Base-by-base conservation (phyloP, 2,888 invertebrate species). In the Melanostoma scalare region DNA sequence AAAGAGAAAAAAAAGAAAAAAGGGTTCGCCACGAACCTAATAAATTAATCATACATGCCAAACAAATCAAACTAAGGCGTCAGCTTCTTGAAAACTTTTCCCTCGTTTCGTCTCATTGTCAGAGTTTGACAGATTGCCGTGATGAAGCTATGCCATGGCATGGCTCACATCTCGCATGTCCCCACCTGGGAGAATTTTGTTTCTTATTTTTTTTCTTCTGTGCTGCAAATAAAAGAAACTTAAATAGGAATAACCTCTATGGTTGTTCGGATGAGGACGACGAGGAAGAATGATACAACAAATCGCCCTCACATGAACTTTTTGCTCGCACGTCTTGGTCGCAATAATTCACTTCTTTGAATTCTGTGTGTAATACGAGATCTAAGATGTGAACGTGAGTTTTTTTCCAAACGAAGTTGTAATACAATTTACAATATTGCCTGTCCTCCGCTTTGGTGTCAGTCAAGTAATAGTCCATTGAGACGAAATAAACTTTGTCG, bases 321-420 rank as follows among this genome's bases (percentile, higher is more conserved):
- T 65, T 74, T 84, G 78, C 78, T 69, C 84, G 20, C 20, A 78
- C 84, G 84, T 84, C 78, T 55, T 55, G 60, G 69, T 74, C 52
- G 74, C 78, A 84, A 84, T 84, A 84, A 84, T 84, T 84, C 84
- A 84, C 84, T 74, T 74, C 69, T 71, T 38, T 53, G 31, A 74
- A 71, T 84, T 78, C 69, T 69, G 46, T 84, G 48, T 84, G 78
- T 78, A 74, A 78, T 65, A 78, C 71, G 53, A 78, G 74, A 78
- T 74, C 69, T 20, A 69, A 71, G 78, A 84, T 84, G 71, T 78
- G 69, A 78, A 84, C 84, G 84, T 84, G 84, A 84, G 74, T 42
- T 84, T 78, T 58, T 74, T 84, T 69, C 84, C 69, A 82, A 82
- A 82, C 78, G 73, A 78, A 84, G 74, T 84, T 84, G 78, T 67